Evolutionary conservation across 2,113 vertebrate genomes (phyloP).

Genomic region (Eudyptes chrysolophus): DNA sequence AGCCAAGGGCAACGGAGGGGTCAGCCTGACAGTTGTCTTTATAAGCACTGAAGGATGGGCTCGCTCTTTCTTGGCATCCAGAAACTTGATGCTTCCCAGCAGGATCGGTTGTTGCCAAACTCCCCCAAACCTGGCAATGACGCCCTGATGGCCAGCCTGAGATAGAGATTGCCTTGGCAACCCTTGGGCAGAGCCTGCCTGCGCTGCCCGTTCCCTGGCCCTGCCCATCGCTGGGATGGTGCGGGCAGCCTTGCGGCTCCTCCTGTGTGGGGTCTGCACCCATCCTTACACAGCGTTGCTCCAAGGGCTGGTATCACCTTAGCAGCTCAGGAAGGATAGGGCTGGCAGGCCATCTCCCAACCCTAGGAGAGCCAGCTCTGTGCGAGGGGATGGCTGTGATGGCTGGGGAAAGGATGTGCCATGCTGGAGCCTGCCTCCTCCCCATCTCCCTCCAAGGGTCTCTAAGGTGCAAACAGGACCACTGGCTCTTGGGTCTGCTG

Average conservation of each 20-base stretch:
- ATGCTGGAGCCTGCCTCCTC: neutral
- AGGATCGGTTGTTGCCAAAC: neutral
- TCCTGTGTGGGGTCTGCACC: fast-evolving
- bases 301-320: neutral
- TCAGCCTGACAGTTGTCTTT: slow-evolving; percentile 43
- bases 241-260: neutral
- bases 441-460: neutral
- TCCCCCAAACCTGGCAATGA: neutral
- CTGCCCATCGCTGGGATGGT: neutral
- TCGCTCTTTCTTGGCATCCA: neutral
- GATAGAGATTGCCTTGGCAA: neutral
- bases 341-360: neutral
- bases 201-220: neutral
- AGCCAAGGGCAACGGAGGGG: neutral
- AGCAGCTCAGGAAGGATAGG: neutral
- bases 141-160: neutral
- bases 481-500: neutral
- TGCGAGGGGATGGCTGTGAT: neutral
- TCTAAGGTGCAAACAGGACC: neutral
- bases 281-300: neutral
- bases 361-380: neutral
- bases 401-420: neutral
- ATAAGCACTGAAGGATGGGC: slow-evolving; percentile 22
- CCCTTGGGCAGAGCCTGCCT: neutral
- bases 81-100: neutral